Evolutionary conservation across 2,888 invertebrate genomes (phyloP).

Genomic region (Biston stratarius): DNA sequence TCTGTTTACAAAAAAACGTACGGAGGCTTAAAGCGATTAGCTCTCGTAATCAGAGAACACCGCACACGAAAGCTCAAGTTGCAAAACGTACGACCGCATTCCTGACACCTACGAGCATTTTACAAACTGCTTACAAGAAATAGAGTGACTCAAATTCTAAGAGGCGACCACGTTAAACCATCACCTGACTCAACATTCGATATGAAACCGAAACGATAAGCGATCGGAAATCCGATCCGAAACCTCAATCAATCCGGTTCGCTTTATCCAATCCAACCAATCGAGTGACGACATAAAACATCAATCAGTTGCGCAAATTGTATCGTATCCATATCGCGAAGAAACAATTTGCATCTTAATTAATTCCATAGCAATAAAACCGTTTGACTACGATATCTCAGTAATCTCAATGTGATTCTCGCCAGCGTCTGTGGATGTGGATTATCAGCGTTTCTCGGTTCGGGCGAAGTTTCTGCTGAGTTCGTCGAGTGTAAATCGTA

Average conservation of each 20-base stretch:
- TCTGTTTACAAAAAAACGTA: not conserved
- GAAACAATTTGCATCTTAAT: constrained; percentile 63
- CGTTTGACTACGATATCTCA: constrained; percentile 65
- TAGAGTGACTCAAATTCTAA: constrained; percentile 22
- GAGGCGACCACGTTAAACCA: constrained; percentile 16
- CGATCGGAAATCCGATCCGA: constrained; percentile 25
- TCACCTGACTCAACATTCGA: constrained; percentile 31
- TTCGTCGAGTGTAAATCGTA: constrained; percentile 86
- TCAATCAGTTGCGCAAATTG: constrained; percentile 30
- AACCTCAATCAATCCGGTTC: constrained; percentile 13
- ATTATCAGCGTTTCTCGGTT: constrained; percentile 83
- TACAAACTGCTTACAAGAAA: constrained; percentile 21
- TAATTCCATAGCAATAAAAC: constrained; percentile 70
- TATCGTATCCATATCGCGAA: constrained; percentile 34
- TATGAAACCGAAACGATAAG: constrained; percentile 27
- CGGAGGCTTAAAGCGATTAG: constrained; percentile 1
- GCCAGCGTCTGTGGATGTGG: constrained; percentile 76
- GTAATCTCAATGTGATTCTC: constrained; percentile 83
- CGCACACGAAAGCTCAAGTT: constrained; percentile 15
- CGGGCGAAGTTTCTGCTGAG: constrained; percentile 83
- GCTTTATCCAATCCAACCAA: constrained; percentile 10
- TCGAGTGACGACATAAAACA: constrained; percentile 28
- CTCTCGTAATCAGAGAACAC: constrained; percentile 20
- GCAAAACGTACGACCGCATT: constrained; percentile 26
- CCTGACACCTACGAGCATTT: constrained; percentile 17